Conservation (phyloP, 2,113 vertebrate species). For the Dasyornis broadbenti region DNA sequence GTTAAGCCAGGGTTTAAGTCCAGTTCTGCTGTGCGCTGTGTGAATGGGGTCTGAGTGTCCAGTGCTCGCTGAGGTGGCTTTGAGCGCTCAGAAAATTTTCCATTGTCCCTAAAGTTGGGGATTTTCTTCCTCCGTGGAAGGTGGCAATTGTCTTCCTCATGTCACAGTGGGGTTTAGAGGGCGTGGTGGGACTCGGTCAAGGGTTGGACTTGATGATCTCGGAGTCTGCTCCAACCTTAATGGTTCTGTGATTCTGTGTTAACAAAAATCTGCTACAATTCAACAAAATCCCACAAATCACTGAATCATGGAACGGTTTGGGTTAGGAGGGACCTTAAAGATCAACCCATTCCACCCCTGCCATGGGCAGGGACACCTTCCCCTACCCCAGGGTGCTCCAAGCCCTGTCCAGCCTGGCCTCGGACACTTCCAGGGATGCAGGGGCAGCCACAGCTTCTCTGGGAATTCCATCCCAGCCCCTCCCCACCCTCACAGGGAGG, state of each 20-base stretch:
- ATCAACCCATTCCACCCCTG: rapidly evolving
- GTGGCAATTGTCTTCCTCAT: background rate
- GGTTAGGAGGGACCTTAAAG: background rate
- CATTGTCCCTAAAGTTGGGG: background rate
- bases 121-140: background rate
- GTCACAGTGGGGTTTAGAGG: background rate
- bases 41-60: background rate
- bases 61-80: background rate
- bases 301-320: background rate
- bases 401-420: rapidly evolving
- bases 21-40: rapidly evolving
- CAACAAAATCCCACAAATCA: background rate
- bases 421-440: background rate
- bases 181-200: background rate
- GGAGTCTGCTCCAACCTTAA: no score
- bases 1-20: background rate
- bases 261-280: background rate
- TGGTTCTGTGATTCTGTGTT: background rate
- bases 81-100: background rate
- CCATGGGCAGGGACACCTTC: background rate
- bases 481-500: background rate
- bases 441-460: background rate
- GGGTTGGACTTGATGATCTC: background rate
- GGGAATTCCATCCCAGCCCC: background rate
- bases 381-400: rapidly evolving